Conservation (phyloP, 2,888 invertebrate genomes). For the Watsonalla cultraria region DNA sequence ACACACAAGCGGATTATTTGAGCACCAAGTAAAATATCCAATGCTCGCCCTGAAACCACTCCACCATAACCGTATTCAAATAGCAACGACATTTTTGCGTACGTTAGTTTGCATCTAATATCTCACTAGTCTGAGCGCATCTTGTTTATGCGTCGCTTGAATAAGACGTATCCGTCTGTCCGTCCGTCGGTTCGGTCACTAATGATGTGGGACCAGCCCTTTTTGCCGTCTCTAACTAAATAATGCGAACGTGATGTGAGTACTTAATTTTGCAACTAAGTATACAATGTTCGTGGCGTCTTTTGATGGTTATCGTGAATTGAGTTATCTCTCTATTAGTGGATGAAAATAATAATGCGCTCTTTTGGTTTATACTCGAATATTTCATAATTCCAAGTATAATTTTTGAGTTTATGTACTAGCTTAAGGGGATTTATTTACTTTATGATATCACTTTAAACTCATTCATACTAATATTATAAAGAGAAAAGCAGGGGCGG, state of each 20-base stretch:
- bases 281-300: slow-evolving; percentile 14
- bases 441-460: too few relatives aligned
- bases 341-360: neutral
- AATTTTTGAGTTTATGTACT: too few relatives aligned
- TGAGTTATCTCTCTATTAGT: neutral
- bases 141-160: slow-evolving; percentile 64
- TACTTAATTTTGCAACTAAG: slow-evolving; percentile 37
- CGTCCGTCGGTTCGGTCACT: slow-evolving; percentile 53
- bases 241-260: slow-evolving; percentile 54
- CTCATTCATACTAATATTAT: too few relatives aligned
- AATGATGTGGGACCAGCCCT: slow-evolving; percentile 63
- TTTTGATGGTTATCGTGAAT: neutral
- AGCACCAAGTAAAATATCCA: slow-evolving; percentile 8
- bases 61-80: slow-evolving; percentile 64
- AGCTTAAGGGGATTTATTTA: too few relatives aligned
- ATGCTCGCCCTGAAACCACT: slow-evolving; percentile 15
- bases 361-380: neutral
- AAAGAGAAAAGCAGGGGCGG: too few relatives aligned
- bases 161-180: slow-evolving; percentile 65
- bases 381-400: too few relatives aligned
- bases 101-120: slow-evolving; percentile 72
- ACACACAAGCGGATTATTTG: slow-evolving; percentile 11
- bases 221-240: slow-evolving; percentile 66
- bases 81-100: slow-evolving; percentile 64
- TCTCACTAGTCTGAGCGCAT: slow-evolving; percentile 54